Base-by-base conservation (phyloP, 2,797 vertebrate species). In the Podarcis siculus region DNA sequence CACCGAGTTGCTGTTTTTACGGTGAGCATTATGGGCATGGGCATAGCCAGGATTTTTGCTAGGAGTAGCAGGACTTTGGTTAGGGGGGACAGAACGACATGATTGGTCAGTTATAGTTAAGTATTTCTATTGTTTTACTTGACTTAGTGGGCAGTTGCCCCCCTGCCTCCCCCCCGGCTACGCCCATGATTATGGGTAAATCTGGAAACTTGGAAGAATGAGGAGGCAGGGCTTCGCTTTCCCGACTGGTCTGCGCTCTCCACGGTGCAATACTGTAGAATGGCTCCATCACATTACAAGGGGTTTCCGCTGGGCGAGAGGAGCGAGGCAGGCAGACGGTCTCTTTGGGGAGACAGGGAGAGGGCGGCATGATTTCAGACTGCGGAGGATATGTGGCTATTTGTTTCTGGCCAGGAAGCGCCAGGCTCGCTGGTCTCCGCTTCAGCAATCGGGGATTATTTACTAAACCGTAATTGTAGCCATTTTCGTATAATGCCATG, bases 391-490 rank as follows among this genome's bases (percentile, higher is more conserved):
- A 13, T 4, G 32, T 27, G 73, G 2, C 1, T 66, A 49, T 39
- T 87, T 86, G 23, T 45, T 92, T 76, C 58, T 88, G 85, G 64
- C 49, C 71, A 30, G 69, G 61, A 77, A 45, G 4, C 64, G 35
- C 67, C 89, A 45, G 72, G 45, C 8, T 49, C 23, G 19, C 76
- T 88, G 80, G 42, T 77, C 35, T 39, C 67, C 76, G 79, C 39
- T 61, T 78, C 83, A 87, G 71, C 75, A 64, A 86, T 72, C 80
- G 35, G 27, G 37, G 10, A 32, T 80, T 67, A n/a, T 80, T 66
- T 25, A 87, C 55, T 30, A 15, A 55, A 32, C 71, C 39, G 61
- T 81, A 87, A 80, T 90, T 92, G 89, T 5, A 83, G 75, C 82
- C 35, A 90, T 86, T 87, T 75, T 27, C 75, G 64, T 49, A 73